phyloP scores from a whole-genome alignment of 2,113 vertebrate species.

The Kryptolebias marmoratus region DNA sequence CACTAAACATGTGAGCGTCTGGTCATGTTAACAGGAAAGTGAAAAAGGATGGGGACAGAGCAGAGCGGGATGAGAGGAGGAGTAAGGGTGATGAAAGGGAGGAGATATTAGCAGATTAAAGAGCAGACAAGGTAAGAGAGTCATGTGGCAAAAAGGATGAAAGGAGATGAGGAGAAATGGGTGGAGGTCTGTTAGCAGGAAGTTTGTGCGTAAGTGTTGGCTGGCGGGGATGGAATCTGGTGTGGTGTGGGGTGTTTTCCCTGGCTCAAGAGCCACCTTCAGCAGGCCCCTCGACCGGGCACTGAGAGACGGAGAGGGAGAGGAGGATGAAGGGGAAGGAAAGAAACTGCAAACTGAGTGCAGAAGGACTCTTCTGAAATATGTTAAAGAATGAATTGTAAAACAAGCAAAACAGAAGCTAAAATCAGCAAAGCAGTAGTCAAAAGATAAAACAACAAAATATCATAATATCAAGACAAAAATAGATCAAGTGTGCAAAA shows the following conservation, averaged over 20 bases:
- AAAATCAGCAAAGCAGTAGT: too few species aligned
- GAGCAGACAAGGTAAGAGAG: slow-evolving; percentile 10
- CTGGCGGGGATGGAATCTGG: slow-evolving; percentile 67
- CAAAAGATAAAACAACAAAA: too few species aligned
- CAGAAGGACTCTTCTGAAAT: not conserved
- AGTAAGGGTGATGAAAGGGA: not conserved
- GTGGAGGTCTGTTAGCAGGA: slow-evolving; percentile 67
- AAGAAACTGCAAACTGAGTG: not conserved
- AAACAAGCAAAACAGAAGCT: too few species aligned
- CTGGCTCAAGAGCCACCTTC: slow-evolving; percentile 51
- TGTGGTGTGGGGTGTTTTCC: slow-evolving; percentile 63
- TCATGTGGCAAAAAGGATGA: slow-evolving; percentile 1
- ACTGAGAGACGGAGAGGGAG: slow-evolving; percentile 16
- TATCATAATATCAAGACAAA: too few species aligned
- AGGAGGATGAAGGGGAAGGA: slow-evolving; percentile 26
- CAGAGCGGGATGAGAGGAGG: not conserved
- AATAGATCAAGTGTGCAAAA: too few species aligned
- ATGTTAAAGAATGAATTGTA: not conserved
- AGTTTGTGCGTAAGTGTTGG: slow-evolving; percentile 67
- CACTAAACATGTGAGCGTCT: not conserved
- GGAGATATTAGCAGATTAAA: not conserved
- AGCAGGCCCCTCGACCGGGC: slow-evolving; percentile 46
- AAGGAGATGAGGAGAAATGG: slow-evolving; percentile 26
- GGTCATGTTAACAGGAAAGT: not conserved
- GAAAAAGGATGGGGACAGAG: not conserved